phyloP scores from a whole-genome alignment of 2,113 vertebrate species.

The Butorides virescens region DNA sequence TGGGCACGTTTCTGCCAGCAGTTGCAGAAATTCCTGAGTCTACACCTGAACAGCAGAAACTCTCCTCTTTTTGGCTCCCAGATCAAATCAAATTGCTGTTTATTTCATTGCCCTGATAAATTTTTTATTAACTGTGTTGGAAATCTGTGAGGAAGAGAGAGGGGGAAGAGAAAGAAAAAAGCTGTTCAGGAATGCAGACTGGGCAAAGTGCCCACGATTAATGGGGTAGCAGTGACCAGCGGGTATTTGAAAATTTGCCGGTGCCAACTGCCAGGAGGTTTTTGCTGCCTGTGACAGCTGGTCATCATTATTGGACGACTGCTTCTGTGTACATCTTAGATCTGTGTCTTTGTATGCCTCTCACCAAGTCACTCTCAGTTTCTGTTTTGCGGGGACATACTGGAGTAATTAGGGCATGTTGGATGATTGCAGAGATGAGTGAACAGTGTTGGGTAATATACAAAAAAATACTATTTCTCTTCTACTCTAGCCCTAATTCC shows the following conservation, averaged over 20 bases:
- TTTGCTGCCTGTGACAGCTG: slow-evolving; percentile 72
- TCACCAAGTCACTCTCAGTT: slow-evolving; percentile 19
- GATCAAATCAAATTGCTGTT: slow-evolving; percentile 51
- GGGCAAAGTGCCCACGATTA: slow-evolving; percentile 68
- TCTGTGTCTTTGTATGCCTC: slow-evolving; percentile 57
- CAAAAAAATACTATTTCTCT: background rate
- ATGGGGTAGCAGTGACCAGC: slow-evolving; percentile 59
- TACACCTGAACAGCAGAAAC: slow-evolving; percentile 34
- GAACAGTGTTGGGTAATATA: background rate
- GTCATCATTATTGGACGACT: slow-evolving; percentile 55
- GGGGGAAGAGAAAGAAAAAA: background rate
- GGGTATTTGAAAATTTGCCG: slow-evolving; percentile 62
- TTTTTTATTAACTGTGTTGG: slow-evolving; percentile 61
- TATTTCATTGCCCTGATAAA: slow-evolving; percentile 62
- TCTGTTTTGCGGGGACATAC: slow-evolving; percentile 54
- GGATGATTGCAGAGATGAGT: background rate
- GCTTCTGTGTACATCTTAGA: slow-evolving; percentile 58
- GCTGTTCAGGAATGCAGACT: slow-evolving; percentile 55
- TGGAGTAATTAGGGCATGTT: slow-evolving; percentile 42
- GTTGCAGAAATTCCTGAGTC: background rate
- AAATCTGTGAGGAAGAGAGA: background rate
- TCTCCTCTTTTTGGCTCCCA: slow-evolving; percentile 4
- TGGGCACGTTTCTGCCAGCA: slow-evolving; percentile 4
- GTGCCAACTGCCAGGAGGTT: slow-evolving; percentile 69
- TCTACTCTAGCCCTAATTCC: background rate